A percentile compares a stretch with the other conserved stretches of the same genome.
These are phyloP conservation scores for Argynnis bischoffii DNA, from an alignment of 2,888 invertebrate species.

Conservation along the genomic window DNA sequence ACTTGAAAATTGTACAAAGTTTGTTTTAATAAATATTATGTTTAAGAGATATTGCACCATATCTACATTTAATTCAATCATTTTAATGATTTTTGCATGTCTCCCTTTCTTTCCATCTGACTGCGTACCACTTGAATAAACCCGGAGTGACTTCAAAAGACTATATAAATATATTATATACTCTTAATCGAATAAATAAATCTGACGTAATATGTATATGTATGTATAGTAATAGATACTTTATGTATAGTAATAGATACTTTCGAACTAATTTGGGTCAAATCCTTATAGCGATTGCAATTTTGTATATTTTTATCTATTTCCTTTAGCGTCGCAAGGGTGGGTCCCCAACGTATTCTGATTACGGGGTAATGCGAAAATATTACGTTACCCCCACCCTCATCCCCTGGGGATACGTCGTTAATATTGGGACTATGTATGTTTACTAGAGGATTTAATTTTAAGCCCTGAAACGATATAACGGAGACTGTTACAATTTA, in stretches of 20 bases:
- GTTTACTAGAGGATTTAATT: slow-evolving; percentile 22
- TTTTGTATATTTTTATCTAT: slow-evolving; percentile 34
- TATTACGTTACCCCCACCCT: slow-evolving; percentile 46
- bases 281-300: slow-evolving; percentile 3
- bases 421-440: slow-evolving; percentile 30
- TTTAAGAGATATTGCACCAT: no score
- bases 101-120: no score
- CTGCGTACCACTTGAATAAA: no score
- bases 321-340: slow-evolving; percentile 28
- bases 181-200: not conserved
- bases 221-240: not conserved
- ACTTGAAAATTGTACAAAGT: no score
- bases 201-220: not conserved
- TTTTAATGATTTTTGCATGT: no score
- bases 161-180: no score
- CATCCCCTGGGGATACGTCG: slow-evolving; percentile 31
- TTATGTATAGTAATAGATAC: not conserved
- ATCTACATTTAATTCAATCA: no score
- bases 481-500: not conserved
- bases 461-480: slow-evolving; percentile 13
- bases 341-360: slow-evolving; percentile 46
- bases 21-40: no score
- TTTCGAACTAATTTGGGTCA: slow-evolving; percentile 1
- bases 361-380: slow-evolving; percentile 54
- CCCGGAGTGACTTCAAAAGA: no score